Percentiles rank a stretch among this genome's conserved stretches.
These are phyloP conservation scores for Brachionichthys hirsutus DNA, from an alignment of 2,113 vertebrate genomes.

Conservation along the genomic window DNA sequence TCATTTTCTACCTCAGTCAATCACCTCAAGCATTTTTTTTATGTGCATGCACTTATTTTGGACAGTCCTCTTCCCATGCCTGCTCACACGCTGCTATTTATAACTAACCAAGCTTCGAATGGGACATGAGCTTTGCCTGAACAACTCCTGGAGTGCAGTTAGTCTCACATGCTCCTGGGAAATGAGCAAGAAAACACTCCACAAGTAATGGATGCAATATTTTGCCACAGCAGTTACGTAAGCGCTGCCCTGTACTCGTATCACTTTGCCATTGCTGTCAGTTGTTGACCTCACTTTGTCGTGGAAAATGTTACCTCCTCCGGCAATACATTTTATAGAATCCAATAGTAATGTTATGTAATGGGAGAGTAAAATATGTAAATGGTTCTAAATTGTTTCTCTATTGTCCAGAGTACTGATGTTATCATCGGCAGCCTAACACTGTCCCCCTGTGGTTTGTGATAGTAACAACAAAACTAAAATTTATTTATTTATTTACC, in stretches of 20 bases:
- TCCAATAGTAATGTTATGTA: conserved; percentile 25
- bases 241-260: conserved; percentile 33
- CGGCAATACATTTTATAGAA: neutral
- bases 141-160: conserved; percentile 55
- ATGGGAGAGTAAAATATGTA: conserved; percentile 2
- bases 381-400: neutral
- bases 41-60: conserved; percentile 52
- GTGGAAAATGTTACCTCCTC: neutral
- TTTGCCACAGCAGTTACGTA: conserved; percentile 23
- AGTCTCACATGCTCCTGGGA: conserved; percentile 36
- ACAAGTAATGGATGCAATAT: conserved; percentile 44
- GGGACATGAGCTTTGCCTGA: conserved; percentile 65
- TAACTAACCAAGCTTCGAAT: conserved; percentile 51
- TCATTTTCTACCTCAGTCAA: conserved; percentile 4
- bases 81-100: conserved; percentile 63
- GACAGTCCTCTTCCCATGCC: conserved; percentile 53
- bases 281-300: neutral
- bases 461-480: conserved; percentile 19
- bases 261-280: neutral
- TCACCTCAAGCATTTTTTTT: conserved; percentile 34
- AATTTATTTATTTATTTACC: too few relatives aligned
- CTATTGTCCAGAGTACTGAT: neutral
- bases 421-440: conserved; percentile 5
- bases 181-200: conserved; percentile 32
- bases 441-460: conserved; percentile 53